A percentile compares a stretch with the other conserved stretches of the same genome.
phyloP scores from a whole-genome alignment of 2,797 vertebrate species.

The Tinamus major region DNA sequence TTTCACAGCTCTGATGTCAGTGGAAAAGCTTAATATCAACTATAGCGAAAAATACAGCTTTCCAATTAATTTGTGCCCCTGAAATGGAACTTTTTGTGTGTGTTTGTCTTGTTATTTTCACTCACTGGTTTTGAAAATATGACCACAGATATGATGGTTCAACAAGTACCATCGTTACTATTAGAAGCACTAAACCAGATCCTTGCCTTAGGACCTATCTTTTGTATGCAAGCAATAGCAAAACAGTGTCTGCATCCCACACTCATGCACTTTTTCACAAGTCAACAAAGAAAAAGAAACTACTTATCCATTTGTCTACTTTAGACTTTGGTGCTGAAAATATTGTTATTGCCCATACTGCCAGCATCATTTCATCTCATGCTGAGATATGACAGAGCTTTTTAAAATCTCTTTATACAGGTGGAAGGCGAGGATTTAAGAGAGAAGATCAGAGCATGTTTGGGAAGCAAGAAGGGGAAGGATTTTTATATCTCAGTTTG shows the following conservation, averaged over 20 bases:
- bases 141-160: neutral
- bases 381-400: neutral
- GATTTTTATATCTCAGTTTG: neutral
- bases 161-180: neutral
- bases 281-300: neutral
- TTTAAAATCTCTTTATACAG: fast-evolving
- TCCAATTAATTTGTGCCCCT: conserved; percentile 39
- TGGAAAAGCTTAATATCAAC: conserved; percentile 38
- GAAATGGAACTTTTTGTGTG: neutral
- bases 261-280: neutral
- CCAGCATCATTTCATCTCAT: neutral
- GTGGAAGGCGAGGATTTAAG: fast-evolving
- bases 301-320: neutral
- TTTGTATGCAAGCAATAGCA: neutral
- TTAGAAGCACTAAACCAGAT: neutral
- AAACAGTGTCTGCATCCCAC: neutral
- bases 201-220: neutral
- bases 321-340: neutral
- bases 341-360: neutral
- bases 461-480: neutral
- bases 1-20: conserved; percentile 55
- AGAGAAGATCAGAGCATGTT: neutral
- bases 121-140: neutral
- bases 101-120: neutral
- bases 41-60: conserved; percentile 37